phyloP scores from a whole-genome alignment of 2,113 vertebrate genomes.

The Bostrychus sinensis region DNA sequence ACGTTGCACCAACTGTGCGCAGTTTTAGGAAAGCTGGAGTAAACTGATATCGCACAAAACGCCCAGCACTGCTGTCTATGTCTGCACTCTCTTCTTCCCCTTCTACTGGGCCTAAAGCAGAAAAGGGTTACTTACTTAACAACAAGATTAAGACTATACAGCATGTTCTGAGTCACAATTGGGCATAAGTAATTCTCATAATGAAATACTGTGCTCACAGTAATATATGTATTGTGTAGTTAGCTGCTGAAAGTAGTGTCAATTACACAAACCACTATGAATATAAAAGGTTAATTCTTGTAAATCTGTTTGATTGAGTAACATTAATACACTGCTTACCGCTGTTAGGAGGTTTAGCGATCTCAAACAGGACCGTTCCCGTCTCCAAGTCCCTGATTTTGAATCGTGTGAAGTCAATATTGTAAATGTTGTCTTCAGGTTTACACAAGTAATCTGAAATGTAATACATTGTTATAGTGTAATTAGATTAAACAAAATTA shows the following conservation, averaged over 20 bases:
- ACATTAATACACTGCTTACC: conserved; percentile 68
- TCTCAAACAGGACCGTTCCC: conserved; percentile 95
- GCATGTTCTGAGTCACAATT: no score
- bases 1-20: conserved; percentile 96
- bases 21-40: conserved; percentile 95
- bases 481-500: neutral
- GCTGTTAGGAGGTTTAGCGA: conserved; percentile 91
- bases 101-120: conserved; percentile 80
- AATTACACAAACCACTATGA: no score
- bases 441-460: conserved; percentile 92
- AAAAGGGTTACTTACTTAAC: no score
- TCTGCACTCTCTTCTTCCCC: conserved; percentile 86
- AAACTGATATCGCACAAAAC: conserved; percentile 98
- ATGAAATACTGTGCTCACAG: no score
- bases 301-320: neutral
- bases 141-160: no score
- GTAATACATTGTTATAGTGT: neutral
- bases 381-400: conserved; percentile 98
- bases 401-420: conserved; percentile 96
- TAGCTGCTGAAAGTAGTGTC: no score
- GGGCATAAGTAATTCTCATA: no score
- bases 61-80: conserved; percentile 86
- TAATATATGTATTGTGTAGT: no score
- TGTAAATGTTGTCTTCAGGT: conserved; percentile 94
- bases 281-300: neutral